Base-by-base conservation (phyloP, 1,140 invertebrate genomes). In the Sitodiplosis mosellana region DNA sequence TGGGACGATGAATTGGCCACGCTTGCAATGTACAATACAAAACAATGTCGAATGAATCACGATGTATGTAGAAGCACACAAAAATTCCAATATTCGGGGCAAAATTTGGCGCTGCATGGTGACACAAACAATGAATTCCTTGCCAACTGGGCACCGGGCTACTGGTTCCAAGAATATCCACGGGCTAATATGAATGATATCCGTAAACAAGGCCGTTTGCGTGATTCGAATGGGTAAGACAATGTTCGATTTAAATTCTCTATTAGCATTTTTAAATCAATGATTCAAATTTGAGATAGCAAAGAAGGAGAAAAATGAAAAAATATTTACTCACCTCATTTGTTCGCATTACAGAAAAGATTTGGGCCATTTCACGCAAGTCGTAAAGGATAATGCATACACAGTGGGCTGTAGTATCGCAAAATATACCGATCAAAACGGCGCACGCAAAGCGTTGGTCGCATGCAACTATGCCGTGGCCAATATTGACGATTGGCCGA, bases 351-450 rank as follows among this genome's bases (percentile, higher is more conserved):
- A 27, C 27, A 27, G 27, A 27, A 27, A 27, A 27, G 27, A 27
- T 10, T 10, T 44, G 20, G 42, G 42, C n/a, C 42, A 44, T 22
- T 44, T 44, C 11, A 44, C 42, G n/a, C 42, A 44, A 44, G 20
- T 44, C 14, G 42, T 44, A 7, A 44, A 21, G 20, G 42, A 14
- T 10, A 14, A 22, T 6, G 20, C 42, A 22, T 19, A 20, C 1
- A 20, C 20, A 11, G 3, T 44, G 20, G 42, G 42, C 8, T 44
- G 42, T 14, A 22, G 18, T 22, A 22, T 22, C 5, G 20, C n/a
- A 0, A 22, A 20, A 2, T 44, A 44, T n/a, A 44, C 18, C 5
- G 8, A 22, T 10, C 4, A 27, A 10, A 27, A 27, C 10, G 27
- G 27, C 10, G 27, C 27, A 27, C 27, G 38, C 3, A 40, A 40